Conservation (phyloP, 2,113 vertebrate genomes). For the Neolamprologus fasciatus region DNA sequence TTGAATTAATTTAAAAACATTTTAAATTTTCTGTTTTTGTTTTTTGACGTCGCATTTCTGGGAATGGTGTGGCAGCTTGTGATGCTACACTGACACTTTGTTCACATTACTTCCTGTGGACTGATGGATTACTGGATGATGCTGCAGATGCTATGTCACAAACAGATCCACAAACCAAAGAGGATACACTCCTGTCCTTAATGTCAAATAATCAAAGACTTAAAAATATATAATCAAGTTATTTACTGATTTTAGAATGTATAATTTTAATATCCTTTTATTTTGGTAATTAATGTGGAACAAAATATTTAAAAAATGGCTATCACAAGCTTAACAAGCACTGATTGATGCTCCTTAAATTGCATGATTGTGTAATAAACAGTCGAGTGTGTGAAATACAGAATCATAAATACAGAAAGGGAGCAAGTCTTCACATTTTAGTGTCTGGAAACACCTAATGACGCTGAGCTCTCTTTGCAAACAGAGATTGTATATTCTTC, state of each 20-base stretch:
- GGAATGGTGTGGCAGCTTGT: background rate
- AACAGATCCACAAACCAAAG: background rate
- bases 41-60: background rate
- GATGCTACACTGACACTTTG: background rate
- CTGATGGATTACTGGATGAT: background rate
- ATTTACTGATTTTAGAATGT: background rate
- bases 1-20: background rate
- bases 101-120: background rate
- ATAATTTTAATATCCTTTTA: background rate
- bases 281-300: background rate
- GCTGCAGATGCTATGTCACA: background rate
- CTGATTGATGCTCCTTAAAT: background rate
- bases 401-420: background rate
- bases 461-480: background rate
- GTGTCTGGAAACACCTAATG: background rate
- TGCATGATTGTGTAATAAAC: background rate
- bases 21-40: background rate
- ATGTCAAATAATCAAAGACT: background rate
- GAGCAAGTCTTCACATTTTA: background rate
- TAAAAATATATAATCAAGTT: background rate
- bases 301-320: rapidly evolving
- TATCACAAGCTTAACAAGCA: background rate
- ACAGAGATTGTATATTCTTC: background rate
- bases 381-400: background rate
- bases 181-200: background rate